These are phyloP conservation scores for Trachelus iudaicus DNA, from an alignment of 2,888 invertebrate genomes.

Conservation along the genomic window DNA sequence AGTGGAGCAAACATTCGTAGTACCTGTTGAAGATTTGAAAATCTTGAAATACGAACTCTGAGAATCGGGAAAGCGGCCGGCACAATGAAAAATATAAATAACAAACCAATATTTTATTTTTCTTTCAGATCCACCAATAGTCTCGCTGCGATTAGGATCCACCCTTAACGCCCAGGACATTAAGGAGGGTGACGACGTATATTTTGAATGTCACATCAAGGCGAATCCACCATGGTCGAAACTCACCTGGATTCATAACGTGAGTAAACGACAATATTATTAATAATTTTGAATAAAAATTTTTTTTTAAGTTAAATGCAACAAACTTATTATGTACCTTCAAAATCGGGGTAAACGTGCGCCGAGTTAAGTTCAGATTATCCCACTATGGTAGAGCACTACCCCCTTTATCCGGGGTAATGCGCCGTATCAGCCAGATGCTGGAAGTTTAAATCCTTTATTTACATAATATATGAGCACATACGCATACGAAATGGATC, in stretches of 20 bases:
- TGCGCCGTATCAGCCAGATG: slow-evolving; percentile 42
- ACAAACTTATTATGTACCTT: neutral
- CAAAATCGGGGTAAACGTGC: neutral
- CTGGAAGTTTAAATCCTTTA: slow-evolving; percentile 43
- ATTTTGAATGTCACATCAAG: slow-evolving; percentile 92
- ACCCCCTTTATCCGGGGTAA: slow-evolving; percentile 38
- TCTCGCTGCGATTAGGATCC: slow-evolving; percentile 83
- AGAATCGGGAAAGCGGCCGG: neutral
- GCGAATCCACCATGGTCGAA: slow-evolving; percentile 88
- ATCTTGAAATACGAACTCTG: no score
- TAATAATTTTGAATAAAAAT: neutral
- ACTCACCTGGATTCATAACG: slow-evolving; percentile 88
- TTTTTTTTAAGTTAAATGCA: neutral
- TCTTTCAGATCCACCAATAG: slow-evolving; percentile 85
- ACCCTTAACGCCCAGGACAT: slow-evolving; percentile 88
- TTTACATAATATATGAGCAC: slow-evolving; percentile 42
- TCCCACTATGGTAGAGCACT: slow-evolving; percentile 9
- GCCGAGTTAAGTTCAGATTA: neutral
- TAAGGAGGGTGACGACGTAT: slow-evolving; percentile 92
- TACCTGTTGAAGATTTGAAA: neutral
- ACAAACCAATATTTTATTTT: slow-evolving; percentile 21
- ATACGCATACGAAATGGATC: slow-evolving; percentile 5
- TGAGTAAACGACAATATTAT: slow-evolving; percentile 68
- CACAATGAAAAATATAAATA: neutral
- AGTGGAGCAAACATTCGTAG: neutral